Base-by-base conservation (phyloP, 2,113 vertebrate genomes). In the Mesocricetus auratus region DNA sequence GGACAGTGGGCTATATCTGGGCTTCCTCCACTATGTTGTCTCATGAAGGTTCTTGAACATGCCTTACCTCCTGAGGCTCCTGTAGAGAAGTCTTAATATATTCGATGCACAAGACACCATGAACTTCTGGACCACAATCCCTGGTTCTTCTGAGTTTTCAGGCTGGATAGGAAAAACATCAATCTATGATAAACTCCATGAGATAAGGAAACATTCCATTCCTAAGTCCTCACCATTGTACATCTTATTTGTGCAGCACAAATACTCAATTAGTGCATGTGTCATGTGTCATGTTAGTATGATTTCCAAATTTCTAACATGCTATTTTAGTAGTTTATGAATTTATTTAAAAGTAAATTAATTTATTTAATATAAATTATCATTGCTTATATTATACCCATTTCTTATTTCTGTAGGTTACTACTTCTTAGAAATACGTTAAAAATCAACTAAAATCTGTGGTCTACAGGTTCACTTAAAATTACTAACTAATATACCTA, bases 391-490 rank as follows among this genome's bases (percentile, higher is more conserved):
- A 42, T 94, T 81, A 60, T 64, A 42, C 26, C 22, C 45, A 9
- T 50, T 7, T 47, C 73, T 68, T 86, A 66, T 79, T 86, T 91
- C 9, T 82, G 24, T 17, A 86, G 1, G 8, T 75, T 91, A 7
- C 21, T n/a, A 45, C 26, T 91, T 91, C 39, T 71, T 64, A 94
- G 22, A n/a, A 90, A 60, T 64, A 16, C 4, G 58, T 24, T 53
- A 50, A 86, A 47, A 64, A 75, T 78, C 4, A 96, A 42, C 50
- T 94, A 68, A 31, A 87, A 93, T n/a, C 45, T 93, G 33, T 29
- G 33, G 47, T 93, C 82, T 92, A 64, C 71, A 74, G 66, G 36
- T 19, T 96, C 26, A 68, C 26, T 33, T 87, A 90, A 62, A 89
- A 92, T 96, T 83, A 29, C 89, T 53, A 68, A 86, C 8, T 36